Evolutionary conservation across 30 jellyfish, hydroid and myxozoan species (phyloP), one percentile per base, ranked within the genome.

Genomic region (Turritopsis rubra): DNA sequence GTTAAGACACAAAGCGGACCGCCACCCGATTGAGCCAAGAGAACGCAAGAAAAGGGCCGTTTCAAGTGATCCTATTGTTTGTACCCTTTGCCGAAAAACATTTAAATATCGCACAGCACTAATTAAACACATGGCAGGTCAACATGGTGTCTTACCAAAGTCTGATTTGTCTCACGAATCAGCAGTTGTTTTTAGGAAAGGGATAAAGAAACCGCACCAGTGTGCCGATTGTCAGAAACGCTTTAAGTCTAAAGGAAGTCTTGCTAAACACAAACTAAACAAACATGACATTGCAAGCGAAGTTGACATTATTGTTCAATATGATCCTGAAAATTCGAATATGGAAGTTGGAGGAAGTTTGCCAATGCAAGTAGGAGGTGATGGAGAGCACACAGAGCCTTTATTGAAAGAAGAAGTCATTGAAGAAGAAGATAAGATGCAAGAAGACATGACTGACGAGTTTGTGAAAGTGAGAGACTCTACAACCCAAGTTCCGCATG

Each of bases 121-220:
- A 70, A 41, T 82, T 26, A 82, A 82, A 66, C 88, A 82, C 85
- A 65, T 82, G 88, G 83, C 84, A 17, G 72, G 77, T 22, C 88
- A 82, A 21, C 88, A 82, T 29, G 88, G 88, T 20, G 70, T 82
- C 17, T 16, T 82, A 25, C 88, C 88, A 20, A 65, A 66, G 52
- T 31, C 70, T 0, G 88, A 82, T 25, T 52, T 28, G 3, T 26
- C 85, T n/a, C 0, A 28, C 66, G 75, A 82, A 18, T 65, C 27
- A 17, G 88, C 76, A 21, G 73, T 82, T 82, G 88, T 82, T 18
- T 66, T 41, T 29, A 82, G 71, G 71, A 82, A 82, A 72, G 52
- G 41, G 17, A 82, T 41, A 21, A 82, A 82, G 29, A 66, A 71
- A 29, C 88, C 88, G 0, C 75, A 41, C 84, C 70, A 82, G 24